Conservation (phyloP, 2,888 invertebrate genomes). For the Syrista parreyssii region DNA sequence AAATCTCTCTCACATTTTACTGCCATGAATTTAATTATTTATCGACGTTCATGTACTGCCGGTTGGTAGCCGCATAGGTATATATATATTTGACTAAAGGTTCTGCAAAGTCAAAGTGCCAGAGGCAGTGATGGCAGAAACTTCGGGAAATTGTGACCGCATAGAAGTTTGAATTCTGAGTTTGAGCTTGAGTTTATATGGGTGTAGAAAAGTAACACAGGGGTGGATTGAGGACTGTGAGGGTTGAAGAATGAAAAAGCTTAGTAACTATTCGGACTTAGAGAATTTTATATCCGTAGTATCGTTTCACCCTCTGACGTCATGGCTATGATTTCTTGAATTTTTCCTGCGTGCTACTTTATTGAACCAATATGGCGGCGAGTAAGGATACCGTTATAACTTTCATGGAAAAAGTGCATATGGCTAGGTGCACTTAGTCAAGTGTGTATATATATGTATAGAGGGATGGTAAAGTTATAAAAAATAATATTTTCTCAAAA, state of each 20-base stretch:
- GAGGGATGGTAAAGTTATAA: slow-evolving; percentile 19
- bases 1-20: not conserved
- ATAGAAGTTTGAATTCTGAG: not conserved
- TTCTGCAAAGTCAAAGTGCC: not conserved
- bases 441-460: not conserved
- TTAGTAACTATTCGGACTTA: not conserved
- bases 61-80: not conserved
- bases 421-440: not conserved
- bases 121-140: not conserved
- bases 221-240: not conserved
- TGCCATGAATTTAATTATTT: not conserved
- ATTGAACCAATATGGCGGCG: not conserved
- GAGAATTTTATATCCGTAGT: not conserved
- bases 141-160: not conserved
- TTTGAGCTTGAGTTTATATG: not conserved
- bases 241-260: not conserved
- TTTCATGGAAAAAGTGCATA: slow-evolving; percentile 1
- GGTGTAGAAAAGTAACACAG: not conserved
- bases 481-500: slow-evolving; percentile 32
- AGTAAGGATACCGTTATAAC: slow-evolving; percentile 9
- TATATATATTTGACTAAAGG: not conserved
- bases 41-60: not conserved
- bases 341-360: not conserved
- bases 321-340: not conserved
- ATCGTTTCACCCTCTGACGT: too few relatives aligned